Evolutionary conservation across 2,888 invertebrate genomes (phyloP).

Genomic region (Campaea margaritaria): DNA sequence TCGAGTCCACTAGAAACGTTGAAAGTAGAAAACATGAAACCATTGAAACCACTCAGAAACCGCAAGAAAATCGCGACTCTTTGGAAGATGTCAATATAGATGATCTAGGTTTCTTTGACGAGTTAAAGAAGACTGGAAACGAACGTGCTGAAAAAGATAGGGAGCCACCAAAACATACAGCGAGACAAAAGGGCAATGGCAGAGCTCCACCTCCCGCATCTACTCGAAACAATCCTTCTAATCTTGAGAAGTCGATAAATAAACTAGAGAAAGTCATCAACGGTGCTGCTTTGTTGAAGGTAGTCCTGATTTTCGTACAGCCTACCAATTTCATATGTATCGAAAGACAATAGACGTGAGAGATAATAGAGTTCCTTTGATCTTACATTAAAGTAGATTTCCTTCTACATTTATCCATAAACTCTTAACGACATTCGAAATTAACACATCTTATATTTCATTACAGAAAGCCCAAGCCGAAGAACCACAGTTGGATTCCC

Average conservation of each 20-base stretch:
- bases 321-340: no score
- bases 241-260: constrained; percentile 60
- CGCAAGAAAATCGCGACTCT: constrained; percentile 43
- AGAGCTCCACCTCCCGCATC: constrained; percentile 24
- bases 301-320: constrained; percentile 43
- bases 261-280: constrained; percentile 70
- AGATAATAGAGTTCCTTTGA: no score
- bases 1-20: constrained; percentile 23
- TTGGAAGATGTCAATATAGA: constrained; percentile 59
- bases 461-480: constrained; percentile 60
- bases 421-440: no score
- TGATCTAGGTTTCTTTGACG: constrained; percentile 63
- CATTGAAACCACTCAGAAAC: constrained; percentile 34
- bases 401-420: no score
- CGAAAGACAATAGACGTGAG: no score
- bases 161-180: constrained; percentile 18
- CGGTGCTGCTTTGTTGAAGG: constrained; percentile 68
- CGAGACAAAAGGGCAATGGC: constrained; percentile 8
- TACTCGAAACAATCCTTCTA: constrained; percentile 49
- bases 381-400: no score
- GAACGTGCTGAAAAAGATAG: constrained; percentile 6
- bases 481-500: constrained; percentile 44
- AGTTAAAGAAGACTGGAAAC: constrained; percentile 51
- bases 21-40: constrained; percentile 29
- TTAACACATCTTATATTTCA: not conserved